These are phyloP conservation scores for Vireo griseus DNA, from an alignment of 2,797 vertebrate species.

Conservation along the genomic window DNA sequence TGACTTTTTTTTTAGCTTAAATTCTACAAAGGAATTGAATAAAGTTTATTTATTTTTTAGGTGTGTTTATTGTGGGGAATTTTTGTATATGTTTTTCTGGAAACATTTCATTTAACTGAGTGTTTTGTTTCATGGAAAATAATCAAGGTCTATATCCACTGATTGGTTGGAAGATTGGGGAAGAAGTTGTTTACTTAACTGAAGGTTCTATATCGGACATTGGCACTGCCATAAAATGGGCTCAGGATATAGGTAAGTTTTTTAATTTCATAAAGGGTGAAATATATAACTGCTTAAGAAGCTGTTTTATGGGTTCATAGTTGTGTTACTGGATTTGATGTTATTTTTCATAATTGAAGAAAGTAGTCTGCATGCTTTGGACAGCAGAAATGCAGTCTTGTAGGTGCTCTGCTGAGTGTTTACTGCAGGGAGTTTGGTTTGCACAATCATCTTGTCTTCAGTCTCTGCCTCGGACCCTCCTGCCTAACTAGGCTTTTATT, in stretches of 20 bases:
- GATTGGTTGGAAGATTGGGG: slow-evolving; percentile 94
- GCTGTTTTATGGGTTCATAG: not conserved
- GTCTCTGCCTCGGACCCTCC: not conserved
- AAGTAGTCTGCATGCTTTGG: not conserved
- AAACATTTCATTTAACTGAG: not conserved
- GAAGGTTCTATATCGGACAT: slow-evolving; percentile 90
- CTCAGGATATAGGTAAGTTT: slow-evolving; percentile 86
- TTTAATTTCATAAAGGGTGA: not conserved
- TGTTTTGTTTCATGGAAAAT: slow-evolving; percentile 12
- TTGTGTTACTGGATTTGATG: not conserved
- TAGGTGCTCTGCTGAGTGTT: not conserved
- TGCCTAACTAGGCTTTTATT: not conserved
- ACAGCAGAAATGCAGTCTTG: not conserved
- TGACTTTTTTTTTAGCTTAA: not conserved
- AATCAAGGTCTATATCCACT: slow-evolving; percentile 89
- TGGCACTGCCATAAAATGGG: slow-evolving; percentile 90
- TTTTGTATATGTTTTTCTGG: not conserved
- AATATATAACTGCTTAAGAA: not conserved
- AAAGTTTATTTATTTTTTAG: not conserved
- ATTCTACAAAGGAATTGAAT: not conserved
- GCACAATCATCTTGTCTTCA: not conserved
- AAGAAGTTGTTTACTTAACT: slow-evolving; percentile 88
- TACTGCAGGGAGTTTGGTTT: not conserved
- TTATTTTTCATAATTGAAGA: not conserved
- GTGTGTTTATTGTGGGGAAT: not conserved